Conservation (phyloP, 2,113 vertebrate genomes). For the Malurus melanocephalus region DNA sequence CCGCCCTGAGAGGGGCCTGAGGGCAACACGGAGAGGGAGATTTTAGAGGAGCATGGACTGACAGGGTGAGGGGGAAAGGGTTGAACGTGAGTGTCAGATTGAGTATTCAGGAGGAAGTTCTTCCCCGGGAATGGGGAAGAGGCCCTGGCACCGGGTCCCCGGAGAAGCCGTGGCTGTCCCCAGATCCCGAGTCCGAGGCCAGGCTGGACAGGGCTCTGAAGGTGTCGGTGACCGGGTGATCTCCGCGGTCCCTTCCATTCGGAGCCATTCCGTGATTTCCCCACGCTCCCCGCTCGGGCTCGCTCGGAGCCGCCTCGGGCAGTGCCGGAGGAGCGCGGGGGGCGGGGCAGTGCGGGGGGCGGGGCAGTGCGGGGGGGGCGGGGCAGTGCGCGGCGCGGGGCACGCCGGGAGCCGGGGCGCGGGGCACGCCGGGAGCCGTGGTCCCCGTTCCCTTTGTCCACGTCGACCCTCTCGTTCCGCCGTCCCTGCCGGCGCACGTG, state of each 20-base stretch:
- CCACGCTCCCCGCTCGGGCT: rapidly evolving
- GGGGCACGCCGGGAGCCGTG: background rate
- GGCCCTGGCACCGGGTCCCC: background rate
- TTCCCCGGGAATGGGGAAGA: background rate
- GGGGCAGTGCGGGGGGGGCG: background rate
- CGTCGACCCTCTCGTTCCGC: conserved; percentile 29
- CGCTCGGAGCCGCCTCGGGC: background rate
- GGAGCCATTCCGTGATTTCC: rapidly evolving
- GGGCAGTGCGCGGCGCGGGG: background rate
- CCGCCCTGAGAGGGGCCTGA: background rate
- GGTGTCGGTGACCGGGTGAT: too few relatives aligned
- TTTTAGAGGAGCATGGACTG: too few relatives aligned
- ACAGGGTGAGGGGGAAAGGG: too few relatives aligned
- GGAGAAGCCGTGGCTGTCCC: background rate
- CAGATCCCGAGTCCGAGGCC: background rate
- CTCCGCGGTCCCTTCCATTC: rapidly evolving
- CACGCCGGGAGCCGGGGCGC: background rate
- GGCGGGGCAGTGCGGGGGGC: too few relatives aligned
- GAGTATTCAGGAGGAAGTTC: too few relatives aligned
- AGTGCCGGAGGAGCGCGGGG: background rate
- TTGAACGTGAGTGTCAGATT: rapidly evolving
- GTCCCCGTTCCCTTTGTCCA: conserved; percentile 52
- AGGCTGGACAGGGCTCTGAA: too few relatives aligned
- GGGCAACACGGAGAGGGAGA: too few relatives aligned
- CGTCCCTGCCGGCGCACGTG: background rate